These are phyloP conservation scores for Tetragnatha montana DNA, from an alignment of 2,888 invertebrate species.

Conservation along the genomic window DNA sequence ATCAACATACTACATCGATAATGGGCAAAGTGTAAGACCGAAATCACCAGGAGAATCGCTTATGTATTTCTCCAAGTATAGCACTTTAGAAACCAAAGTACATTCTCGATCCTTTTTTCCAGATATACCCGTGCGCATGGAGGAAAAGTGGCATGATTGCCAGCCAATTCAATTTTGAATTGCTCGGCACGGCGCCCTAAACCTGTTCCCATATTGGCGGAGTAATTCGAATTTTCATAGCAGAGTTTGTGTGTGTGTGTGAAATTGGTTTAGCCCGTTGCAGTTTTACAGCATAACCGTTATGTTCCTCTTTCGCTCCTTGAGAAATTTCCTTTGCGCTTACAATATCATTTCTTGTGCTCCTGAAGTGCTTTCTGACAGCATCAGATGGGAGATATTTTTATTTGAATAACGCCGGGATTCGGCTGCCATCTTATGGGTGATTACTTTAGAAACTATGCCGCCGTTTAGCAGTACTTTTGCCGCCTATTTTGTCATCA, in stretches of 20 bases:
- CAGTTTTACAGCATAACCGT: conserved; percentile 50
- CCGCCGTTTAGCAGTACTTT: conserved; percentile 2
- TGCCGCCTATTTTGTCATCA: conserved; percentile 44
- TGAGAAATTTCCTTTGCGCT: conserved; percentile 16
- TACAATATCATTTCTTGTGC: conserved; percentile 26
- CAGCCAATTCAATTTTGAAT: conserved; percentile 45
- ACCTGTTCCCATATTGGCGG: conserved; percentile 33
- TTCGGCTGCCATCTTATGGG: conserved; percentile 24
- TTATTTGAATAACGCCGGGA: conserved; percentile 49
- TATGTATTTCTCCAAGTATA: conserved; percentile 52
- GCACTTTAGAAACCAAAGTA: conserved; percentile 59
- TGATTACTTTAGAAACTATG: conserved; percentile 41
- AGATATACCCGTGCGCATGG: conserved; percentile 39
- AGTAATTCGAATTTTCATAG: conserved; percentile 53
- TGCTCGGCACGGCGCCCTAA: conserved; percentile 37
- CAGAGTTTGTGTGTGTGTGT: conserved; percentile 17
- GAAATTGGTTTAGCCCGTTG: conserved; percentile 48
- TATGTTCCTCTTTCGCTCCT: conserved; percentile 30
- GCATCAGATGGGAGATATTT: conserved; percentile 54
- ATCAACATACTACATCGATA: conserved; percentile 51
- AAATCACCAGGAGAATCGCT: conserved; percentile 57
- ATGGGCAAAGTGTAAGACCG: conserved; percentile 54
- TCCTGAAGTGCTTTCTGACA: conserved; percentile 38
- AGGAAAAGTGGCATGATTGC: conserved; percentile 42
- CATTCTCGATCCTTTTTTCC: conserved; percentile 37